Base-by-base conservation (phyloP, 2,888 invertebrate genomes). In the Unio delphinus region DNA sequence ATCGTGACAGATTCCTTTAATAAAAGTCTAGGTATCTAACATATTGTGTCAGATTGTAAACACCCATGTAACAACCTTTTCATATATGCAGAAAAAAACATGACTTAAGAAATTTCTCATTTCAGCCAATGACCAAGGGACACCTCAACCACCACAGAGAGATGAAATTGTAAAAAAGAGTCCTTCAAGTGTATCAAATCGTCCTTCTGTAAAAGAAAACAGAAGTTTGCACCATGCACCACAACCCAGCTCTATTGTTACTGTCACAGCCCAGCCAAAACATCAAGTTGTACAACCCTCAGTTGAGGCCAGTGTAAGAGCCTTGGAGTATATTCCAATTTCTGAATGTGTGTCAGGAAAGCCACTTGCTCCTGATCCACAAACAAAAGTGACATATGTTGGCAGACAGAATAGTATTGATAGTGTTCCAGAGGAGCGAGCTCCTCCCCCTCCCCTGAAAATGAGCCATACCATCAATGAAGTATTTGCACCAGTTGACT, bases 381-480 rank as follows among this genome's bases (percentile, higher is more conserved):
- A 70, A 34, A 58, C 69, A 61, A 75, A 64, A 60, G 58, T 66
- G 55, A 65, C 78, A 26, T 62, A 58, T n/a, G 64, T 68, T 56
- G 70, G 65, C 17, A 70, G 83, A 63, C 80, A 81, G 26, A 78
- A 75, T 5, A 87, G 87, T 74, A 70, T 81, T 4, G 84, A 84
- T 68, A 87, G 87, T 80, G 82, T 87, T n/a, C 87, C 88, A 3
- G 86, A 87, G 23, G 85, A 82, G 55, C 68, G 71, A 17, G 84
- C 87, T 4, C 87, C 88, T 1, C 81, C 84, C 7, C 87, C 86
- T 3, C 65, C 59, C 18, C 78, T 82, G 65, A 78, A 67, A 23
- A 73, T 72, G 4, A 72, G 68, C 57, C 65, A 74, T 64, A 18
- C 26, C 54, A 67, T 65, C 45, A 74, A 75, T 69, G 75, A 77